Evolutionary conservation across 2,888 invertebrate genomes (phyloP), one percentile per base, ranked within the genome.

Genomic region (Drosophila emarginata): DNA sequence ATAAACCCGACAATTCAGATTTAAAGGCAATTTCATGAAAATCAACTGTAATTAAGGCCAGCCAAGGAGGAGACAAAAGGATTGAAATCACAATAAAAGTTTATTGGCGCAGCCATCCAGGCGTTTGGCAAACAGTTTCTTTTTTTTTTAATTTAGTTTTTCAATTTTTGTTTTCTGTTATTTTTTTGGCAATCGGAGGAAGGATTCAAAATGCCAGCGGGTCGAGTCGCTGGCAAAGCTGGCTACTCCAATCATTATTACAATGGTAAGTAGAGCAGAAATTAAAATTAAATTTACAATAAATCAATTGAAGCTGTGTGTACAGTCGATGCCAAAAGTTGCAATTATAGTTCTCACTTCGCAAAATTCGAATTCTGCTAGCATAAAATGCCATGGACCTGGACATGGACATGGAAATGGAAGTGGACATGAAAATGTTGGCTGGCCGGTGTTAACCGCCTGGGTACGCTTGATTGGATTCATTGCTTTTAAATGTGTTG

Each of bases 221-320:
- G 92, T 83, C 90, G 92, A 68, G 92, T 92, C 68, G 92, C 92
- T 75, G 92, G 92, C 72, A 92, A 92, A 77, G 91, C 91, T 80
- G 92, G 92, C 61, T 92, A 89, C 78, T 91, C 91, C 72, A 91
- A 91, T 81, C 91, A 90, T 72, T 90, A 89, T 67, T 92, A 91
- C 64, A 91, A 90, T 78, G 92, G 92, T 92, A 78, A 71, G 84
- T 72, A 9, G 54, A 51, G 7, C 28, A 9, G 14, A 32, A 28
- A 36, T 52, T 23, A 51, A 50, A 28, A 37, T 18, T 52, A 26
- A 21, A 2, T 37, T 2, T 2, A 37, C 5, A 18, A 11, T 45
- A 45, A 45, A 45, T 45, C 18, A 45, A 45, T 45, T 45, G 45
- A 9, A 11, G 18, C 5, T 26, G 5, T 18, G 18, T 18, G 45